Evolutionary conservation across 2,797 vertebrate genomes (phyloP).

Genomic region (Chrysocyon brachyurus): DNA sequence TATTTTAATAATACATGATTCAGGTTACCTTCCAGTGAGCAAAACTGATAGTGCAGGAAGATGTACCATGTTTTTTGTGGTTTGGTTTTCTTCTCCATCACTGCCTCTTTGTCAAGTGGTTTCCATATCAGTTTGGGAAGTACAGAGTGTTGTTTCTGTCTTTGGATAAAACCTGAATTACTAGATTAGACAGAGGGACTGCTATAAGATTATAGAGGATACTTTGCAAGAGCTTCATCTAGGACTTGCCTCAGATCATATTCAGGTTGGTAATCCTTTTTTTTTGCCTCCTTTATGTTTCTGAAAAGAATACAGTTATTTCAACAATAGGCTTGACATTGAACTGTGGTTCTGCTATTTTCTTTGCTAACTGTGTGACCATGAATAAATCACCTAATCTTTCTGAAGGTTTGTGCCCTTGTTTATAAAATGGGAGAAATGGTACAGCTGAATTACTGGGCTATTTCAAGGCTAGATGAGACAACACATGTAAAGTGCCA

Average conservation of each 20-base stretch:
- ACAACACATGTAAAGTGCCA: background rate
- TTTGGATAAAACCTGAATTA: slow-evolving; percentile 1
- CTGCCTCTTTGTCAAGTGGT: slow-evolving; percentile 9
- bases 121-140: background rate
- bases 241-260: background rate
- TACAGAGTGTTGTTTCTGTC: background rate
- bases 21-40: background rate
- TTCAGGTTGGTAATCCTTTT: background rate
- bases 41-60: background rate
- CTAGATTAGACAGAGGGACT: background rate
- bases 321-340: background rate
- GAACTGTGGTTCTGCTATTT: background rate
- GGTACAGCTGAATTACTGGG: background rate
- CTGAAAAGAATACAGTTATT: background rate
- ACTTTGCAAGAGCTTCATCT: background rate
- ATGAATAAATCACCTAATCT: background rate
- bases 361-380: background rate
- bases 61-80: background rate
- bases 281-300: background rate
- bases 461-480: background rate
- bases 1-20: slow-evolving; percentile 9
- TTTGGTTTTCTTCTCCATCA: background rate
- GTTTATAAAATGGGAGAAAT: background rate
- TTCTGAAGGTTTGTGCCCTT: background rate
- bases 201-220: background rate